Conservation (phyloP, 2,888 invertebrate species). For the Odontothrips loti region DNA sequence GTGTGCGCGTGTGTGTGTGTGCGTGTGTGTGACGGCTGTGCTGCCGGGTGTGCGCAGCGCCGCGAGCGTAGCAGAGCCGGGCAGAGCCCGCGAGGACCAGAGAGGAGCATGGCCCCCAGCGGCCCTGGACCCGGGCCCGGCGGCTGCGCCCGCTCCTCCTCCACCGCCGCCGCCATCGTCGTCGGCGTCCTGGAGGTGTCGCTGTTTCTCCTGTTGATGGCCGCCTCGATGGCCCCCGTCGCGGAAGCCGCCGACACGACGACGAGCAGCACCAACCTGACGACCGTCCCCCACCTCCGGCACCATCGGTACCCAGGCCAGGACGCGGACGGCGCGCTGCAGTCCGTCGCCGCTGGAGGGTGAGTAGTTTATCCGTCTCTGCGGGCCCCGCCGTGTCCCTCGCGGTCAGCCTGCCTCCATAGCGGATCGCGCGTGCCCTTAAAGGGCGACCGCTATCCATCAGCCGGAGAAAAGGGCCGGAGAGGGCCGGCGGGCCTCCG, state of each 20-base stretch:
- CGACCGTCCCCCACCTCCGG: not conserved
- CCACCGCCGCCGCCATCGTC: not conserved
- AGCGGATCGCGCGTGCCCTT: no score
- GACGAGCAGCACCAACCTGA: not conserved
- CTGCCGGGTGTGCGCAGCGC: no score
- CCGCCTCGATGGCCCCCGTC: not conserved
- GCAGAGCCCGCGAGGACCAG: not conserved
- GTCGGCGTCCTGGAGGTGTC: not conserved
- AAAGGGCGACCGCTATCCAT: no score
- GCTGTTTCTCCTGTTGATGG: not conserved
- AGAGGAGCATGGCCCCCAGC: not conserved
- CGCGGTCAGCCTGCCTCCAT: no score
- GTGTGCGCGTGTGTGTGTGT: no score
- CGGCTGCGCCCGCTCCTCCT: not conserved
- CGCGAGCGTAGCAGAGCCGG: not conserved
- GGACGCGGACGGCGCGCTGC: conserved; percentile 20
- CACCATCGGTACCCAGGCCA: not conserved
- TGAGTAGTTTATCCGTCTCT: not conserved
- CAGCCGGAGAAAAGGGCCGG: no score
- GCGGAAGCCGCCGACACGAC: not conserved
- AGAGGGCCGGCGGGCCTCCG: no score
- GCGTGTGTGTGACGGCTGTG: no score
- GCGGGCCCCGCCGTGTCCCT: no score
- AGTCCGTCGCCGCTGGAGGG: conserved; percentile 15
- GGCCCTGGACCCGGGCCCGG: not conserved